These are phyloP conservation scores for Theristicus caerulescens DNA, from an alignment of 2,113 vertebrate genomes.

Conservation along the genomic window DNA sequence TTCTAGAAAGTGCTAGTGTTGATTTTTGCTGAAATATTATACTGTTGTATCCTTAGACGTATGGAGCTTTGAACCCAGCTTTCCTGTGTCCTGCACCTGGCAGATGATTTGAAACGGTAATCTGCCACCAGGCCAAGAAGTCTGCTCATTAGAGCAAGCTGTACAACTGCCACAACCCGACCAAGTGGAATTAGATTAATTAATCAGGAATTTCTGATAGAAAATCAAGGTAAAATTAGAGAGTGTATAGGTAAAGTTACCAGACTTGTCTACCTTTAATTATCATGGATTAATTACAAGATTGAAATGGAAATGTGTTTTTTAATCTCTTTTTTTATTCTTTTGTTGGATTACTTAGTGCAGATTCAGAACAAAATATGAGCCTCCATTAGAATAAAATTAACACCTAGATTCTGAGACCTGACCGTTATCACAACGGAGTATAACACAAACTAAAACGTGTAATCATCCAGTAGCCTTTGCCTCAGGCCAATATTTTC, in stretches of 20 bases:
- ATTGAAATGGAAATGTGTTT: not conserved
- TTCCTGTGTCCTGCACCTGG: conserved; percentile 5
- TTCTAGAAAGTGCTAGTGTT: not conserved
- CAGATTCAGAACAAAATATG: not conserved
- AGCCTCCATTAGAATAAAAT: not conserved
- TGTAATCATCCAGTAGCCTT: not conserved
- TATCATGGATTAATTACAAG: not conserved
- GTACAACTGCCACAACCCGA: not conserved
- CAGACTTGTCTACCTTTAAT: not conserved
- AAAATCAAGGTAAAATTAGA: not conserved
- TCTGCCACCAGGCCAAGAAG: not conserved
- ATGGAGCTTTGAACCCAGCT: not conserved
- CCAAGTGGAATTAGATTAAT: not conserved
- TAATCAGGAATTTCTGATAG: not conserved
- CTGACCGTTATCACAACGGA: not conserved
- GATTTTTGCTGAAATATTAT: conserved; percentile 35
- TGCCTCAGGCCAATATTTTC: not conserved
- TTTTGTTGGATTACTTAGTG: not conserved
- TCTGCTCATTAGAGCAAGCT: conserved; percentile 4
- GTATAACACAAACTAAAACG: not conserved
- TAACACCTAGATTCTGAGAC: not conserved
- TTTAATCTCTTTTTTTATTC: not conserved
- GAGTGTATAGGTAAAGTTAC: not conserved
- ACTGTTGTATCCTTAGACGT: not conserved
- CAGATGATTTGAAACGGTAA: not conserved